Evolutionary conservation across 2,888 invertebrate species (phyloP), one percentile per base, ranked within the genome.

Genomic region (Lepeophtheirus nordmannii): DNA sequence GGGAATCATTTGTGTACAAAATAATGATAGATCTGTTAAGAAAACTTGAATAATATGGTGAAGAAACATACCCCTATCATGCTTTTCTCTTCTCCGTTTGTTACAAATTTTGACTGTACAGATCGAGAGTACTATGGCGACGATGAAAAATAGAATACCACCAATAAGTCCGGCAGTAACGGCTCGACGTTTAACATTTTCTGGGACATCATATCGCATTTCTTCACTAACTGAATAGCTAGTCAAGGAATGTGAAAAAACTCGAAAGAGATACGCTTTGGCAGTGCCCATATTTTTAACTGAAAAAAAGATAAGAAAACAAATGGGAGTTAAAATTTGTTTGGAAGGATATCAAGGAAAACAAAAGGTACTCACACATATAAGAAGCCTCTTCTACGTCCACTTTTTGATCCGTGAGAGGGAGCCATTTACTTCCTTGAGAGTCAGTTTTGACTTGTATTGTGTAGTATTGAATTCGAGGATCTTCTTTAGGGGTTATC

Each of bases 41-140:
- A 46, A 8, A 46, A 17, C 53, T 17, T 46, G 5, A 30, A 17
- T 41, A 10, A 11, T 5, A 8, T 46, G n/a, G 5, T 46, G 37
- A 17, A n/a, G 5, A 11, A 38, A 12, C 58, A 58, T 72, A 93
- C 94, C 93, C 89, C 93, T 92, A 80, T 92, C 91, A 80, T 92
- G 91, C 85, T 91, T 92, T 82, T 91, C 86, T 74, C 92, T 84
- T 80, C 92, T 92, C 75, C 92, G 82, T 80, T 92, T 91, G 82
- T 93, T 94, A 83, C 92, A 92, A 78, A 93, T 92, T 82, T 94
- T 92, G 75, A 94, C 92, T 73, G 92, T 91, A 81, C 94, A 92
- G 75, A 94, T 88, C 73, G 93, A 92, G 74, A 96, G 84, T 75
- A 94, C 90, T 78, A 94, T 91, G 77, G 93, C 92, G 74, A 94